A percentile compares a stretch with the other conserved stretches of the same genome.
These are phyloP conservation scores for Mormyrus iriodes DNA, from an alignment of 2,113 vertebrate genomes.

Conservation along the genomic window DNA sequence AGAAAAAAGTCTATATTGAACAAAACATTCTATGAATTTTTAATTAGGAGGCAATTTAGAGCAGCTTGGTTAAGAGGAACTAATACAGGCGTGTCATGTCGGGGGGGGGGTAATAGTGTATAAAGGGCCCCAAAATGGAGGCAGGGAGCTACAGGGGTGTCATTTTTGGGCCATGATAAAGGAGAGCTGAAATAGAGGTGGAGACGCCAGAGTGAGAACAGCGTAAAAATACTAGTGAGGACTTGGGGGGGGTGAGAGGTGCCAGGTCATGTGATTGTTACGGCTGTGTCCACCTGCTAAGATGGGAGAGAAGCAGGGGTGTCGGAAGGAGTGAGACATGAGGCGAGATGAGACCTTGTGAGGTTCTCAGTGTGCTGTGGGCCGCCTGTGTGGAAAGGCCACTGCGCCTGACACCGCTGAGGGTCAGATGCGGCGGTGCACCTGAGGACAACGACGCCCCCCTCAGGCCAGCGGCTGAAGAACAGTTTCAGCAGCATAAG, in stretches of 20 bases:
- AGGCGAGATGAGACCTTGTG: not conserved
- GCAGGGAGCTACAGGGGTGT: not conserved
- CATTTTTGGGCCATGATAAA: not conserved
- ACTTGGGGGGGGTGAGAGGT: not conserved
- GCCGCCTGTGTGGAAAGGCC: not conserved
- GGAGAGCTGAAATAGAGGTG: not conserved
- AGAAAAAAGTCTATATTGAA: constrained; percentile 8
- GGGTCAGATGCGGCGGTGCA: too few relatives aligned
- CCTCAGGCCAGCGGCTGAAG: too few relatives aligned
- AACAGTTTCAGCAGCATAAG: not conserved
- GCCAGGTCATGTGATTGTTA: not conserved
- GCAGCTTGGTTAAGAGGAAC: not conserved
- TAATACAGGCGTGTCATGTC: not conserved
- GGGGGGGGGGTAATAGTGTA: not conserved
- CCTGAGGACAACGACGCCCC: too few relatives aligned
- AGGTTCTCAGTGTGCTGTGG: not conserved
- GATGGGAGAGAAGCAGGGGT: not conserved
- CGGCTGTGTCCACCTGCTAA: not conserved
- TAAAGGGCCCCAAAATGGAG: not conserved
- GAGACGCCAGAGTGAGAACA: not conserved
- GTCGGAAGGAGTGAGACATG: not conserved
- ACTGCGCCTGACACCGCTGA: not conserved
- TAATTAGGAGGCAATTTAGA: constrained; percentile 8
- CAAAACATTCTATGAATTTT: constrained; percentile 14
- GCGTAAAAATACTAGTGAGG: not conserved